phyloP scores from a whole-genome alignment of 2,888 invertebrate genomes.

The Thecophora atra region DNA sequence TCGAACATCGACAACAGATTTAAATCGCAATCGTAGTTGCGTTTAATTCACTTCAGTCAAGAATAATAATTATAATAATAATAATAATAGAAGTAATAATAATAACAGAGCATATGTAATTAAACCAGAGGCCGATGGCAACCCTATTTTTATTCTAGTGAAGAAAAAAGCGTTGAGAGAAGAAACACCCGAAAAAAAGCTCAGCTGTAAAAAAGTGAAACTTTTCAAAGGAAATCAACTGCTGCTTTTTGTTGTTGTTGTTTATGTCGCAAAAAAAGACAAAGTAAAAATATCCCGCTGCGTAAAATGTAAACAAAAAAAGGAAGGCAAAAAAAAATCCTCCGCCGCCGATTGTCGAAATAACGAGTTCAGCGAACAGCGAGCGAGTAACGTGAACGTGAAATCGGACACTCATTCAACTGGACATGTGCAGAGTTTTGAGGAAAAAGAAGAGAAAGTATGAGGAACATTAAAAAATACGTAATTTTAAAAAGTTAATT shows the following conservation, averaged over 20 bases:
- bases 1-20: too few species aligned
- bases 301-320: background rate
- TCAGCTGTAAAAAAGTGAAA: background rate
- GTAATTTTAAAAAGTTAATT: too few species aligned
- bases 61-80: background rate
- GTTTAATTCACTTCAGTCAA: too few species aligned
- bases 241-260: too few species aligned
- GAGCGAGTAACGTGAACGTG: background rate
- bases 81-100: background rate
- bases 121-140: background rate
- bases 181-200: background rate
- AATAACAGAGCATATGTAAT: background rate
- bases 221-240: background rate
- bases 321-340: background rate
- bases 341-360: too few species aligned
- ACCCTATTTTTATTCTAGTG: background rate
- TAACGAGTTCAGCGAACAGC: background rate
- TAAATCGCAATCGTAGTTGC: too few species aligned
- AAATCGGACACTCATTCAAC: conserved; percentile 17
- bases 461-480: background rate
- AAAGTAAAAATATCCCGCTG: conserved; percentile 14
- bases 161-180: background rate
- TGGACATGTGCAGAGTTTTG: conserved; percentile 4
- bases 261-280: too few species aligned
- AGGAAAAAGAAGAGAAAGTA: background rate